Conservation (phyloP, 2,888 invertebrate species). For the Drosophila rellima region DNA sequence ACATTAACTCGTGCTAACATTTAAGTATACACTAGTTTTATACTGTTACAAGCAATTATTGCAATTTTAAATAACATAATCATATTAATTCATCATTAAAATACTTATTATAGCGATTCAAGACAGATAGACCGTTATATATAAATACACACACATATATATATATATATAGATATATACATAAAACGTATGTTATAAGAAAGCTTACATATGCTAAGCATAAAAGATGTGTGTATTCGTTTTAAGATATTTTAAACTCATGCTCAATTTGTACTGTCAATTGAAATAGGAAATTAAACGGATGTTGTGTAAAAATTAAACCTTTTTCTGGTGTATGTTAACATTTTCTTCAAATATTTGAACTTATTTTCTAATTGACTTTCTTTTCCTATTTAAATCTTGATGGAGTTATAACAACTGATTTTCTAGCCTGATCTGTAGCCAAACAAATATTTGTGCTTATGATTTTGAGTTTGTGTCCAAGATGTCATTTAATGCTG, state of each 20-base stretch:
- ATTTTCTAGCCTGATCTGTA: no score
- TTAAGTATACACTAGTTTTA: constrained; percentile 37
- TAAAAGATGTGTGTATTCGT: constrained; percentile 28
- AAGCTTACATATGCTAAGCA: constrained; percentile 27
- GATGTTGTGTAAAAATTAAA: constrained; percentile 49
- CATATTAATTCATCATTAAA: constrained; percentile 29
- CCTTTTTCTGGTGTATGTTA: no score
- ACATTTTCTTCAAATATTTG: not conserved
- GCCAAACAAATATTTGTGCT: not conserved
- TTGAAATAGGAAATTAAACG: constrained; percentile 48
- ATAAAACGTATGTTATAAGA: constrained; percentile 37
- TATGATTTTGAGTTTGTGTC: not conserved
- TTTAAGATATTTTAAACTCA: constrained; percentile 44
- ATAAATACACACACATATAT: constrained; percentile 17
- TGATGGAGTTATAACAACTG: no score
- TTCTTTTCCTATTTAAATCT: no score
- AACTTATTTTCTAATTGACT: not conserved
- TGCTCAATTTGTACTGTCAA: constrained; percentile 61
- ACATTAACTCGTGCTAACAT: constrained; percentile 22
- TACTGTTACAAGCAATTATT: constrained; percentile 42
- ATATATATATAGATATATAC: constrained; percentile 10
- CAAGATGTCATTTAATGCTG: constrained; percentile 9
- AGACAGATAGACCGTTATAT: constrained; percentile 21
- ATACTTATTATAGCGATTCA: constrained; percentile 33
- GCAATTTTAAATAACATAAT: constrained; percentile 44